Evolutionary conservation across 2,113 vertebrate species (phyloP).

Genomic region (Apodemus sylvaticus): DNA sequence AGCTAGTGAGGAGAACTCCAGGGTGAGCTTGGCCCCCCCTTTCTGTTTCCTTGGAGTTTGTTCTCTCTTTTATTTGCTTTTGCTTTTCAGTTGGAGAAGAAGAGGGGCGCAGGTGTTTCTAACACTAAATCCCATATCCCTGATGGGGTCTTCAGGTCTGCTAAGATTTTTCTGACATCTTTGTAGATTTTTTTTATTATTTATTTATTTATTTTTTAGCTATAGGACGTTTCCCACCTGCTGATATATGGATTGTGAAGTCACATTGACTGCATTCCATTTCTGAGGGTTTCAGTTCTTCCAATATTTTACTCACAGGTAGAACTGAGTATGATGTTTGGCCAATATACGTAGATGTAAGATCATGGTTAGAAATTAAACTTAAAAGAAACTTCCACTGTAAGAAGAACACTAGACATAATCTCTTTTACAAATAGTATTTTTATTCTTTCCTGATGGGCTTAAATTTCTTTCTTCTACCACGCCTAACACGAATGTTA

Average conservation of each 20-base stretch:
- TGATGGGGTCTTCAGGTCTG: slow-evolving; percentile 2
- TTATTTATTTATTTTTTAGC: too few relatives aligned
- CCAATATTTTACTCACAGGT: not conserved
- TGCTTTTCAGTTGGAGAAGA: slow-evolving; percentile 16
- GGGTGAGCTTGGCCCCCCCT: not conserved
- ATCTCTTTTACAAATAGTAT: not conserved
- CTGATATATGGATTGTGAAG: slow-evolving; percentile 32
- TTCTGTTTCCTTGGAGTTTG: not conserved
- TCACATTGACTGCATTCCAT: not conserved
- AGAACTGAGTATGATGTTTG: not conserved
- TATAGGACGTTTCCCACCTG: not conserved
- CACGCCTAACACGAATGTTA: not conserved
- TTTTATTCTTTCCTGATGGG: slow-evolving; percentile 11
- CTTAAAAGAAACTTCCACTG: slow-evolving; percentile 15
- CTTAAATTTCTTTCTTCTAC: slow-evolving; percentile 9
- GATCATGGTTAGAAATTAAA: slow-evolving; percentile 41
- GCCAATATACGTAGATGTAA: not conserved
- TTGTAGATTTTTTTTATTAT: slow-evolving; percentile 17
- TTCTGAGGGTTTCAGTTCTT: not conserved
- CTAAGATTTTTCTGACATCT: slow-evolving; percentile 58
- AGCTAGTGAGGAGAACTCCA: not conserved
- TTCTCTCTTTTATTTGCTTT: slow-evolving; percentile 43
- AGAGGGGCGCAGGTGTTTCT: slow-evolving; percentile 52
- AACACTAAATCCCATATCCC: slow-evolving; percentile 16
- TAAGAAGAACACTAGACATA: not conserved